Evolutionary conservation across 2,113 vertebrate species (phyloP).

Genomic region (Chlamydotis undulata): DNA sequence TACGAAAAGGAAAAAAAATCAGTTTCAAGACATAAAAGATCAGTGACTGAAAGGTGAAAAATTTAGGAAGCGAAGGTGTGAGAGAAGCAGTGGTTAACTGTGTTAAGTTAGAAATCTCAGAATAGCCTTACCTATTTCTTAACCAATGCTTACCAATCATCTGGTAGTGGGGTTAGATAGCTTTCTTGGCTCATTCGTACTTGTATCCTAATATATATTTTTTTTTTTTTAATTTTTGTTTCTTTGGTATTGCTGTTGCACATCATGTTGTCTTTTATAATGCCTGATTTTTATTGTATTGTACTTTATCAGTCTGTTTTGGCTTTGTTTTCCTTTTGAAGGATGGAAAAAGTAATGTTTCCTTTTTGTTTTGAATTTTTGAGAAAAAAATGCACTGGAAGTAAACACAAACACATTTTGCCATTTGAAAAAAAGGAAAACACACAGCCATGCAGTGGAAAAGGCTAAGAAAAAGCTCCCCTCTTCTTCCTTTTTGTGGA

Average conservation of each 20-base stretch:
- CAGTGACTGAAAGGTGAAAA: conserved; percentile 73
- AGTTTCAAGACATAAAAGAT: conserved; percentile 71
- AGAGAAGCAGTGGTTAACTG: conserved; percentile 75
- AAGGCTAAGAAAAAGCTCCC: conserved; percentile 34
- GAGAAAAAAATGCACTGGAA: conserved; percentile 81
- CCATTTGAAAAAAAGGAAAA: conserved; percentile 68
- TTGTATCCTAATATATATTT: conserved; percentile 61
- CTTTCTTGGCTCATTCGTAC: conserved; percentile 74
- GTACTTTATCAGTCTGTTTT: conserved; percentile 70
- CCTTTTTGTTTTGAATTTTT: conserved; percentile 71
- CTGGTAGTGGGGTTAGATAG: conserved; percentile 70
- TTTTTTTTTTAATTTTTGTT: conserved; percentile 60
- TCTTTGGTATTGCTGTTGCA: conserved; percentile 79
- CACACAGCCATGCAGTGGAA: conserved; percentile 58
- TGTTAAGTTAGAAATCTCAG: conserved; percentile 75
- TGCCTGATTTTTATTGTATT: conserved; percentile 79
- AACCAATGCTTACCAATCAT: conserved; percentile 79
- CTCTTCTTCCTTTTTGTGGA: conserved; percentile 27
- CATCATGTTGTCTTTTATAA: conserved; percentile 78
- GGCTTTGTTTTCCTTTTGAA: conserved; percentile 73
- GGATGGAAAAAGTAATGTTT: conserved; percentile 71
- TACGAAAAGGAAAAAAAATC: conserved; percentile 57
- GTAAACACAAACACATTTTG: conserved; percentile 76
- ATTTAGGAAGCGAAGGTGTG: conserved; percentile 55
- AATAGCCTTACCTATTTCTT: conserved; percentile 80